Evolutionary conservation across 2,113 vertebrate genomes (phyloP).

Genomic region (Elaphurus davidianus): DNA sequence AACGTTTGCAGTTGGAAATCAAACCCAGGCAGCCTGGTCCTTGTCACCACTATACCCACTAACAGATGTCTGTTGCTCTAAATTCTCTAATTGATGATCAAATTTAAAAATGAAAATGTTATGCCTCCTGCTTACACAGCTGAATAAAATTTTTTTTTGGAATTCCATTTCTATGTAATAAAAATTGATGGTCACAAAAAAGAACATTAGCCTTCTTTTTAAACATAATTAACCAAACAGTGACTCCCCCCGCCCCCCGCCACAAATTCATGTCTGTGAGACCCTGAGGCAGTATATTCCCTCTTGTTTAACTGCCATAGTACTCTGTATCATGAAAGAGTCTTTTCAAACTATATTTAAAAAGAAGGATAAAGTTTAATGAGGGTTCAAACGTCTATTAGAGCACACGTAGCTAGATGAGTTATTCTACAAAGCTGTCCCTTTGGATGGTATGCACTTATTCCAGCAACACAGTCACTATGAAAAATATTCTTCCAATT

Average conservation of each 20-base stretch:
- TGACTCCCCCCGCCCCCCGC: background rate
- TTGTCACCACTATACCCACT: background rate
- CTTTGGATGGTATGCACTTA: background rate
- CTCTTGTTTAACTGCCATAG: background rate
- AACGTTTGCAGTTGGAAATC: background rate
- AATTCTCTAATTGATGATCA: background rate
- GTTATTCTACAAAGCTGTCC: background rate
- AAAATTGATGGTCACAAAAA: constrained; percentile 4
- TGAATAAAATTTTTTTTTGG: background rate
- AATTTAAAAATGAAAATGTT: background rate
- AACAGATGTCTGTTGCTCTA: background rate
- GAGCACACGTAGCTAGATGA: background rate
- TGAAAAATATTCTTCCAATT: background rate
- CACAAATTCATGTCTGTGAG: background rate
- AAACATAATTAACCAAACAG: constrained; percentile 1
- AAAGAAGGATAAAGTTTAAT: background rate
- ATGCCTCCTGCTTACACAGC: background rate
- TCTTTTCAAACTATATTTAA: background rate
- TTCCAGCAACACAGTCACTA: background rate
- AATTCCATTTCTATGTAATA: background rate
- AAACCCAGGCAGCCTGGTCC: background rate
- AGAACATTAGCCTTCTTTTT: background rate
- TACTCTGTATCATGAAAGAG: background rate
- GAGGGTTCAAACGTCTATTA: background rate
- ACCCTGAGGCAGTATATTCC: background rate